Conservation (phyloP, 2,888 invertebrate genomes). For the Tipula helvola region DNA sequence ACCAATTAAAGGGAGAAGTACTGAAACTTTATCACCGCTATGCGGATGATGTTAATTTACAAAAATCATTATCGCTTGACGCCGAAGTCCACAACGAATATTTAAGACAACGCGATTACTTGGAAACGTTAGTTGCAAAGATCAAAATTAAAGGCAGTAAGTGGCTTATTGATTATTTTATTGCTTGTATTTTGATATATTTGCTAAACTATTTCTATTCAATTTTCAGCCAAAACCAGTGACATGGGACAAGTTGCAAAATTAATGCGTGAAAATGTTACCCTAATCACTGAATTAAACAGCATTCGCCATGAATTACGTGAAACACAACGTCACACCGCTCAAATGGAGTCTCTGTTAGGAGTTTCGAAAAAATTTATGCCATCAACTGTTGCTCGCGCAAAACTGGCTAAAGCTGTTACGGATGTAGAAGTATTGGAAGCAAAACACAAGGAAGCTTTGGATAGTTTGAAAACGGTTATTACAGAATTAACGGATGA, state of each 20-base stretch:
- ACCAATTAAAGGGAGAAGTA: slow-evolving; percentile 27
- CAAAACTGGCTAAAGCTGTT: slow-evolving; percentile 48
- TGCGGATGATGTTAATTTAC: slow-evolving; percentile 55
- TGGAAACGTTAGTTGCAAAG: slow-evolving; percentile 41
- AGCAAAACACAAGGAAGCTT: slow-evolving; percentile 12
- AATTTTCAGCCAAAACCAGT: slow-evolving; percentile 9
- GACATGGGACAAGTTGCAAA: slow-evolving; percentile 40
- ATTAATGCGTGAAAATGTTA: slow-evolving; percentile 65
- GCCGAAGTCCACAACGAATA: slow-evolving; percentile 64
- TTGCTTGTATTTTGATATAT: neutral
- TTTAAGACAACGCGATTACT: slow-evolving; percentile 66
- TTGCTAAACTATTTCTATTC: neutral
- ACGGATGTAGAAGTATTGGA: slow-evolving; percentile 39
- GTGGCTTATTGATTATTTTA: neutral
- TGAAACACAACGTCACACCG: slow-evolving; percentile 48
- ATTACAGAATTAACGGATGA: slow-evolving; percentile 14
- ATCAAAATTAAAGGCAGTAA: slow-evolving; percentile 4
- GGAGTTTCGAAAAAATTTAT: slow-evolving; percentile 46
- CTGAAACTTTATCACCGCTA: slow-evolving; percentile 40
- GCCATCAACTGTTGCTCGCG: slow-evolving; percentile 46
- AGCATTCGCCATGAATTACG: slow-evolving; percentile 56
- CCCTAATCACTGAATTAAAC: slow-evolving; percentile 65
- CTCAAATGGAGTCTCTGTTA: slow-evolving; percentile 59
- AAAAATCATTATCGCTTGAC: slow-evolving; percentile 51
- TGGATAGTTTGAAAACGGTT: slow-evolving; percentile 12